Base-by-base conservation (phyloP, 1,140 invertebrate genomes). In the Armadillidium nasatum region DNA sequence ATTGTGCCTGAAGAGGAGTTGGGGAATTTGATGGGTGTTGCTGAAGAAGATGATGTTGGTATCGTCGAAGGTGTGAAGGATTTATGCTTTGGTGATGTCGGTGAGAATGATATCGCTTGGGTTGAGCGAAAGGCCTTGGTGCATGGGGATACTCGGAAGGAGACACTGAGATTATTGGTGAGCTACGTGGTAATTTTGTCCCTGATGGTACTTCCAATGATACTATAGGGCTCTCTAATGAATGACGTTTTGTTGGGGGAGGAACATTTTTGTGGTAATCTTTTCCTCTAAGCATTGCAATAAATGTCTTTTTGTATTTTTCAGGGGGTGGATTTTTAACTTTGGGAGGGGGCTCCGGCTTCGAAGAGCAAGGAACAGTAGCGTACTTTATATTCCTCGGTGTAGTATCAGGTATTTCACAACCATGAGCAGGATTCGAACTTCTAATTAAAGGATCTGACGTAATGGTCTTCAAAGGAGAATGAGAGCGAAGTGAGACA, bases 281-380 rank as follows among this genome's bases (percentile, higher is more conserved):
- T 69, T 70, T 76, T 22, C 76, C 74, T n/a, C 74, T 75, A 10
- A 81, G 44, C 73, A 81, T 78, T 21, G 77, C 80, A 10, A 81
- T 81, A 60, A 81, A 81, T 21, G 80, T 81, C 70, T 81, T 81
- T 66, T 79, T 77, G 76, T 79, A 81, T 4, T 76, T 45, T 44
- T 76, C 50, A 50, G 76, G 77, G 3, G 74, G 74, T 11, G 67
- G 69, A 33, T 76, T 71, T n/a, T 50, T 71, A 19, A 75, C 21
- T 54, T 76, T 71, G 74, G 74, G 74, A 44, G 74, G 69, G 43
- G 74, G 74, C 6, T 44, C 43, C 9, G 74, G 66, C 54, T 75
- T 66, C 23, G 43, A 60, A 2, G 43, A 21, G 50, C 78, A 44
- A 45, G 79, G 79, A 43, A 75, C 76, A 7, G 79, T 80, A 44